Conservation (phyloP, 30 jellyfish, hydroid and myxozoan genomes). For the Aurelia sp. region DNA sequence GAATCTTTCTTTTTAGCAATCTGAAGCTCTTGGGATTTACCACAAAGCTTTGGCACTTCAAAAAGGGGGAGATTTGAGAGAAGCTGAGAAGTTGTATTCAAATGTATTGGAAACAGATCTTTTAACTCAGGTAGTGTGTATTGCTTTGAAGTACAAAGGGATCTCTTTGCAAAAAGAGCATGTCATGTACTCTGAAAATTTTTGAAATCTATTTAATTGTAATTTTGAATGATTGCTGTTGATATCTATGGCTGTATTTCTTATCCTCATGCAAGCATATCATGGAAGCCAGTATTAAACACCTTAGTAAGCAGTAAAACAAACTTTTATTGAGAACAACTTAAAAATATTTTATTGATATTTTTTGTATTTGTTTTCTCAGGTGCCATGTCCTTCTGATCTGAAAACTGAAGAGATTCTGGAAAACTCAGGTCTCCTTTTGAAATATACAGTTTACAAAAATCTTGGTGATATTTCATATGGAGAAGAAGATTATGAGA, state of each 20-base stretch:
- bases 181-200: no score
- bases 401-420: conserved; percentile 59
- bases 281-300: no score
- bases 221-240: no score
- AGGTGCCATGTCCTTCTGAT: conserved; percentile 52
- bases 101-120: conserved; percentile 79
- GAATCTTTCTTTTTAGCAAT: conserved; percentile 54
- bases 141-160: neutral
- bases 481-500: conserved; percentile 75
- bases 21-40: conserved; percentile 90
- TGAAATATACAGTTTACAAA: conserved; percentile 86
- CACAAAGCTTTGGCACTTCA: conserved; percentile 84
- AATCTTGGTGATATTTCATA: conserved; percentile 81
- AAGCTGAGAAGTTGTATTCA: conserved; percentile 71
- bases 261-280: no score
- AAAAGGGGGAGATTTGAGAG: conserved; percentile 48
- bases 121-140: conserved; percentile 58
- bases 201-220: no score
- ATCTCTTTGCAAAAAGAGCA: neutral
- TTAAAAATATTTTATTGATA: no score
- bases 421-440: conserved; percentile 79
- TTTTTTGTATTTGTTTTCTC: no score
- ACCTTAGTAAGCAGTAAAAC: no score
- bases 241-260: no score
- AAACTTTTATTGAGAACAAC: no score